phyloP scores from a whole-genome alignment of 2,888 invertebrate species.

The Cacoxenus indagator region DNA sequence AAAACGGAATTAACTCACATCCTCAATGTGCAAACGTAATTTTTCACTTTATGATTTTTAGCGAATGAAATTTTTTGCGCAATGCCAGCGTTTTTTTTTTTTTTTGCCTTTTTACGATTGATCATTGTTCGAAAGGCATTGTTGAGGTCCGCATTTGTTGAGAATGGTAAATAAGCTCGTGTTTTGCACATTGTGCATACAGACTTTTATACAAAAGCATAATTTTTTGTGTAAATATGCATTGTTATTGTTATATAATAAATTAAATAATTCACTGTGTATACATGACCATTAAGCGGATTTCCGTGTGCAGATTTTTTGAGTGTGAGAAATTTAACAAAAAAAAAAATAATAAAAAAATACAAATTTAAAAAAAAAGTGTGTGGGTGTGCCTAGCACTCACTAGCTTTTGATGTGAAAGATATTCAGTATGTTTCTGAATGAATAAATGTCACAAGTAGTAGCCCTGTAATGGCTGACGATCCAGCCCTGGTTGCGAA shows the following conservation, averaged over 20 bases:
- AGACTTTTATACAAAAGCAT: constrained; percentile 45
- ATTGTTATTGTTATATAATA: constrained; percentile 56
- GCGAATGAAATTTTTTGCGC: too few relatives aligned
- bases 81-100: background rate
- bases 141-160: constrained; percentile 55
- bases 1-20: too few relatives aligned
- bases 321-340: constrained; percentile 12
- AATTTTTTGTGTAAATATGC: constrained; percentile 41
- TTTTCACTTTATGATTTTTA: too few relatives aligned
- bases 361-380: background rate
- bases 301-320: constrained; percentile 60
- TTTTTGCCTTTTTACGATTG: constrained; percentile 46
- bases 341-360: background rate
- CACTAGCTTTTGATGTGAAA: too few relatives aligned
- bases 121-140: constrained; percentile 17
- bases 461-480: too few relatives aligned
- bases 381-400: too few relatives aligned
- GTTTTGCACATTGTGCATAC: constrained; percentile 32
- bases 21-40: too few relatives aligned
- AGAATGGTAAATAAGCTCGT: constrained; percentile 35
- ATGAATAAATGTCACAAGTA: too few relatives aligned
- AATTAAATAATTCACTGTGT: constrained; percentile 40
- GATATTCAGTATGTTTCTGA: too few relatives aligned
- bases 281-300: constrained; percentile 64
- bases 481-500: too few relatives aligned